These are phyloP conservation scores for Tragelaphus buxtoni DNA, from an alignment of 2,113 vertebrate genomes.

Conservation along the genomic window DNA sequence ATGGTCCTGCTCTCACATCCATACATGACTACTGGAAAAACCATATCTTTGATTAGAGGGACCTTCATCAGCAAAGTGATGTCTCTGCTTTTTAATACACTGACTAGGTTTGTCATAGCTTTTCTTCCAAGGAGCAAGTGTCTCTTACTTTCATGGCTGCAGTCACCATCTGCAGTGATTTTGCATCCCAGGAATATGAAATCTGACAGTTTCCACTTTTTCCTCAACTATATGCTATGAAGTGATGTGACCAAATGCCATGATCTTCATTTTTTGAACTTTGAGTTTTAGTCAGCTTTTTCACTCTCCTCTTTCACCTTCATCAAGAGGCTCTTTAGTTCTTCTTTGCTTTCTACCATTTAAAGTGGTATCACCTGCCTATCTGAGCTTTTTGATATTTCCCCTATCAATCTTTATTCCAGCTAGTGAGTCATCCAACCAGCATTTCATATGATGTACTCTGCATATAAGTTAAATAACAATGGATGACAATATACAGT, in stretches of 20 bases:
- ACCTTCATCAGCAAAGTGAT: background rate
- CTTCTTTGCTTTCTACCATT: background rate
- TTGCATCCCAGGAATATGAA: background rate
- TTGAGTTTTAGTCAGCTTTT: background rate
- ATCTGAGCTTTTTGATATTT: background rate
- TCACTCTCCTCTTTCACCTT: background rate
- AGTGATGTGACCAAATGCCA: background rate
- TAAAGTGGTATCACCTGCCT: background rate
- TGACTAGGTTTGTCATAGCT: background rate
- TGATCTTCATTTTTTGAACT: background rate
- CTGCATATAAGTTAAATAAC: background rate
- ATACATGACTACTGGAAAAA: background rate
- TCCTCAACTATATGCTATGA: background rate
- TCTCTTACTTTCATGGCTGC: background rate
- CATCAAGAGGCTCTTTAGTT: background rate
- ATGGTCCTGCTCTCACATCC: background rate
- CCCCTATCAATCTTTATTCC: background rate
- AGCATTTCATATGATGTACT: background rate
- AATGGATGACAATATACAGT: background rate
- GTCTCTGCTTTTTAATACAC: background rate
- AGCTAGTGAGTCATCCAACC: background rate
- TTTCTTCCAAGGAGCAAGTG: background rate
- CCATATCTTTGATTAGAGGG: background rate
- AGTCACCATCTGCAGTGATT: background rate
- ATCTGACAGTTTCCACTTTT: background rate